Evolutionary conservation across 2,113 vertebrate species (phyloP), one percentile per base, ranked within the genome.

Genomic region (Platysteira castanea): DNA sequence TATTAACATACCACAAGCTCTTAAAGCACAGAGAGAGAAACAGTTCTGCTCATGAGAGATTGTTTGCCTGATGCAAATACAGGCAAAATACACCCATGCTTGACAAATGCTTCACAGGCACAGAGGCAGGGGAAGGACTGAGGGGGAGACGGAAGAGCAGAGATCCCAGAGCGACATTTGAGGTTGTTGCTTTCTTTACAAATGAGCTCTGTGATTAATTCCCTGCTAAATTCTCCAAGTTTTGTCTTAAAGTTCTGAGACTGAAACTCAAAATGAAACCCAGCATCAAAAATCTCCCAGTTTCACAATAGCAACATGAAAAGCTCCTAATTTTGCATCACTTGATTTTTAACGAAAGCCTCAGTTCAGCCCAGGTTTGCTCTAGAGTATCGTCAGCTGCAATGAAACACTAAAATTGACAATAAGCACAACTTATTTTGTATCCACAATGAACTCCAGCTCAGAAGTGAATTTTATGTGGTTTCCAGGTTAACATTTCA

Each of bases 201-300:
- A 41, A n/a, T 3, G 13, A 68, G 17, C 44, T 35, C 52, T 24
- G 31, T 0, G 0, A 64, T 64, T 84, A 52, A 44, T 54, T 71
- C 56, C 56, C 46, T 35, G n/a, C 49, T 88, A 92, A 84, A 86
- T 81, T 77, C 21, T 82, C 71, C 0, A 7, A 88, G 37, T 71
- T 92, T 88, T 56, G 31, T 59, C 74, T 90, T 68, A 81, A 88
- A 67, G 64, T 84, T 94, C 52, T 80, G 75, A 85, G 59, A 70
- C 13, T 28, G 53, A 90, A 94, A 93, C 50, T 90, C 60, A 91
- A 67, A 90, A 76, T 35, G 54, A 94, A 95, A 88, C 47, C 47
- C 4, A 2, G 14, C 42, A 96, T 37, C 57, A 79, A 53, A 9
- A 35, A 60, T 16, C 64, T 87, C 23, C 52, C 28, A 17, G 53